A percentile compares a stretch with the other conserved stretches of the same genome.
These are phyloP conservation scores for Acanthosoma haemorrhoidale DNA, from an alignment of 2,888 invertebrate genomes.

Conservation along the genomic window DNA sequence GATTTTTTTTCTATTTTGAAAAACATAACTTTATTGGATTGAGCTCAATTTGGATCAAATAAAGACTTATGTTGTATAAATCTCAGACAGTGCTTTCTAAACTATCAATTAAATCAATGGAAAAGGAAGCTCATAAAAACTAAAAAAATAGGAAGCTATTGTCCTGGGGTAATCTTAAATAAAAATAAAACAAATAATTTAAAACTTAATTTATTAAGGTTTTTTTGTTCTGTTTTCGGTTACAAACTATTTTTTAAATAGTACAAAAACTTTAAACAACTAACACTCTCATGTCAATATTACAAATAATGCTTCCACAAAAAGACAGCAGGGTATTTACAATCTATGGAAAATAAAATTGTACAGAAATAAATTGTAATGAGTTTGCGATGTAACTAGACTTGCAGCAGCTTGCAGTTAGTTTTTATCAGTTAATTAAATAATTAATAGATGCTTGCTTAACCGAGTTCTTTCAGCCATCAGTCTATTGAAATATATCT, in stretches of 20 bases:
- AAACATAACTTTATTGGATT: too few species aligned
- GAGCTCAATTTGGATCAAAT: too few species aligned
- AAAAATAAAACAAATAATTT: neutral
- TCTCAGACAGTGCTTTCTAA: too few species aligned
- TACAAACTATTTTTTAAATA: conserved; percentile 10
- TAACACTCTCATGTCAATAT: conserved; percentile 2
- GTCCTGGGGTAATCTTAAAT: too few species aligned
- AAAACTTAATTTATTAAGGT: conserved; percentile 14
- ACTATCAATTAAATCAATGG: too few species aligned
- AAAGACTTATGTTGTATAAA: too few species aligned
- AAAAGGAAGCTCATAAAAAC: too few species aligned
- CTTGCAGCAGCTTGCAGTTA: neutral
- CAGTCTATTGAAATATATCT: neutral
- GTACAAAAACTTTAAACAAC: conserved; percentile 24
- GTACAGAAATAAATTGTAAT: neutral
- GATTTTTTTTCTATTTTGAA: too few species aligned
- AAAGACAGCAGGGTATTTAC: neutral
- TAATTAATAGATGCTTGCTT: neutral
- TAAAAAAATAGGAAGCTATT: too few species aligned
- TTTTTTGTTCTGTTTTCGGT: neutral
- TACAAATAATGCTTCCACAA: neutral
- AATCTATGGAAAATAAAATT: neutral
- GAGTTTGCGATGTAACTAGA: neutral
- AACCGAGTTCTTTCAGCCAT: neutral
- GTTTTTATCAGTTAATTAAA: neutral